These are phyloP conservation scores for Diadegma fenestrale DNA, from an alignment of 2,888 invertebrate genomes.

Conservation along the genomic window DNA sequence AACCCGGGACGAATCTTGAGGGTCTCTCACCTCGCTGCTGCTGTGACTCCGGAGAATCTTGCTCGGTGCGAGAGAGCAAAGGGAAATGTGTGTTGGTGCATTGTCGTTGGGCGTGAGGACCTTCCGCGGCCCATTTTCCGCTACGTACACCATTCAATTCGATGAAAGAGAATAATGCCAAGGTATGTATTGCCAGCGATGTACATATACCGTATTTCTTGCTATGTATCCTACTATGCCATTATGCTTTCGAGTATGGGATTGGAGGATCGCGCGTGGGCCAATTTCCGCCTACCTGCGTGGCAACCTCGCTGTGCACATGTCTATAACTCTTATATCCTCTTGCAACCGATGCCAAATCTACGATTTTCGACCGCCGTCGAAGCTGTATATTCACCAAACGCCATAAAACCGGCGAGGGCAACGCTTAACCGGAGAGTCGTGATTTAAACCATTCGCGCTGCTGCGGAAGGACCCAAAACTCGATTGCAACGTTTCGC, in stretches of 20 bases:
- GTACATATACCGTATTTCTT: too few relatives aligned
- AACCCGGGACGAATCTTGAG: constrained; percentile 64
- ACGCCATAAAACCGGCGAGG: constrained; percentile 30
- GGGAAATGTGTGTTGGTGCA: constrained; percentile 58
- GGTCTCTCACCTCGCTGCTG: constrained; percentile 6
- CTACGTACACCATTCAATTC: constrained; percentile 72
- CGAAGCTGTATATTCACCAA: constrained; percentile 9
- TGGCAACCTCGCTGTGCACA: constrained; percentile 16
- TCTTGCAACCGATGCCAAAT: constrained; percentile 40
- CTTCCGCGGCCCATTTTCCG: constrained; percentile 75
- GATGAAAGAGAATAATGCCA: constrained; percentile 67
- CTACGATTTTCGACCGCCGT: constrained; percentile 23
- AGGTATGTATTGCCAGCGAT: too few relatives aligned
- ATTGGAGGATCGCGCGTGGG: constrained; percentile 59
- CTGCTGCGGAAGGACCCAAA: too few relatives aligned
- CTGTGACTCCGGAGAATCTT: neutral
- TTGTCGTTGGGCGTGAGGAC: constrained; percentile 77
- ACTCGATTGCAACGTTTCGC: neutral
- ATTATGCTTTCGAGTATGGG: constrained; percentile 27
- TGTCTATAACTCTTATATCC: constrained; percentile 11
- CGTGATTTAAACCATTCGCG: constrained; percentile 40
- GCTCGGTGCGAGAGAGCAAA: neutral
- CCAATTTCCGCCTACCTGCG: constrained; percentile 61
- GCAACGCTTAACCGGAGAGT: constrained; percentile 34
- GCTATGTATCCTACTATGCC: constrained; percentile 29